Percentiles rank a stretch among this genome's conserved stretches.
These are phyloP conservation scores for Drosophila mojavensis DNA, from an alignment of 1,140 invertebrate genomes.

Conservation along the genomic window DNA sequence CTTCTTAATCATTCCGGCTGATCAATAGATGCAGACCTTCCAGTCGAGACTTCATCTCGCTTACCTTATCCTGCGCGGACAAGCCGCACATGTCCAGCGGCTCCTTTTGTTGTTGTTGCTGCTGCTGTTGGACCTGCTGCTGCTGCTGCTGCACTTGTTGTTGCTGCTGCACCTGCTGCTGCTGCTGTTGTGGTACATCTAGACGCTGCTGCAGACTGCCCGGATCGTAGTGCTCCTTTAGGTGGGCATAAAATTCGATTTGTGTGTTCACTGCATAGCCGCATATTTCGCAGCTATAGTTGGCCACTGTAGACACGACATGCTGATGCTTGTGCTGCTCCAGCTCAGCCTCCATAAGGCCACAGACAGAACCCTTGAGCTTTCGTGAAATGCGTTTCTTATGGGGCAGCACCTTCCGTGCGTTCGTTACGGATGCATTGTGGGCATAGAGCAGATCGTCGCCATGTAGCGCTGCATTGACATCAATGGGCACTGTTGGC, in stretches of 20 bases:
- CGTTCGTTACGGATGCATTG: constrained; percentile 52
- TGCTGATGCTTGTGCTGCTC: constrained; percentile 59
- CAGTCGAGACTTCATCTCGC: not conserved
- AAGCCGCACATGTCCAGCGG: constrained; percentile 66
- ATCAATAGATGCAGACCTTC: too few species aligned
- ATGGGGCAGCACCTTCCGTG: constrained; percentile 84
- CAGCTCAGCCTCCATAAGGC: constrained; percentile 63
- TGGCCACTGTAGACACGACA: constrained; percentile 27
- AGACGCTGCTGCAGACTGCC: constrained; percentile 47
- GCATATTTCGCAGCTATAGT: constrained; percentile 89
- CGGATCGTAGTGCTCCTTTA: constrained; percentile 91
- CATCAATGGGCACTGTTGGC: constrained; percentile 70
- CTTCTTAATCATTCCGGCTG: not conserved
- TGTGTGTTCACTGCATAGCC: constrained; percentile 87
- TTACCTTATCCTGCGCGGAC: constrained; percentile 57
- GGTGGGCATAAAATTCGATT: constrained; percentile 90
- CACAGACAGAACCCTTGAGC: constrained; percentile 84
- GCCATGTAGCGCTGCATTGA: constrained; percentile 23
- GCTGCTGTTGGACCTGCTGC: constrained; percentile 4
- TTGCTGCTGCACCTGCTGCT: constrained; percentile 19
- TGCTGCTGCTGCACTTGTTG: constrained; percentile 42
- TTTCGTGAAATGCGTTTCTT: constrained; percentile 86
- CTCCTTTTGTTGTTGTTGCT: constrained; percentile 57
- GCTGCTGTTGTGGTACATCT: constrained; percentile 36
- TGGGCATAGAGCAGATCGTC: constrained; percentile 60